Conservation (phyloP, 2,888 invertebrate species). For the Pasiphila rectangulata region DNA sequence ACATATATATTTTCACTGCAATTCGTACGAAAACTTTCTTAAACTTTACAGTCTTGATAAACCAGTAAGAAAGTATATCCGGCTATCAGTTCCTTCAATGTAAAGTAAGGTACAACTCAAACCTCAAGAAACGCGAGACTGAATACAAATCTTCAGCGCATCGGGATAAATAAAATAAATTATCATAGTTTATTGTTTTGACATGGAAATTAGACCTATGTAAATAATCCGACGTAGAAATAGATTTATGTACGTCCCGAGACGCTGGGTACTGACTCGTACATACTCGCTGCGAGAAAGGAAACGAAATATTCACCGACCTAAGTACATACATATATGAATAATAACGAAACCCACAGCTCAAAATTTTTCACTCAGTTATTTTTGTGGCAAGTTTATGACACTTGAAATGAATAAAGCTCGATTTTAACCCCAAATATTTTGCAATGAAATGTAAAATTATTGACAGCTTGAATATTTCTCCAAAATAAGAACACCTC, state of each 20-base stretch:
- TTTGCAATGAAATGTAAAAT: no score
- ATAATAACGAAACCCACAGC: neutral
- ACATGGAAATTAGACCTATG: conserved; percentile 33
- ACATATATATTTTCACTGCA: no score
- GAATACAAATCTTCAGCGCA: conserved; percentile 31
- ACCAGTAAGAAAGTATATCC: conserved; percentile 17
- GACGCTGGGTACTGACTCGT: no score
- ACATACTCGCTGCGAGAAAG: neutral
- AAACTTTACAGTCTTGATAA: neutral
- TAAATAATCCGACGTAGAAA: conserved; percentile 24
- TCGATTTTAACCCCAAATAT: no score
- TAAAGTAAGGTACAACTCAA: conserved; percentile 8
- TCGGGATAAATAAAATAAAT: conserved; percentile 35
- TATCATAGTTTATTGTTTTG: conserved; percentile 29
- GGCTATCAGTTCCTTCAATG: conserved; percentile 3
- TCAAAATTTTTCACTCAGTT: neutral
- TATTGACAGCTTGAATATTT: no score
- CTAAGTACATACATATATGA: neutral
- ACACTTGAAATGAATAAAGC: no score
- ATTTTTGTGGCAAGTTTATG: no score
- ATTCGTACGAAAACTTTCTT: neutral
- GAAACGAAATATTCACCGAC: conserved; percentile 5
- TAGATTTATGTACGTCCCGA: conserved; percentile 17
- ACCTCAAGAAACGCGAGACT: conserved; percentile 32
- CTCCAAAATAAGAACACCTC: no score